Evolutionary conservation across 2,888 invertebrate species (phyloP).

Genomic region (Neelides folsomi): DNA sequence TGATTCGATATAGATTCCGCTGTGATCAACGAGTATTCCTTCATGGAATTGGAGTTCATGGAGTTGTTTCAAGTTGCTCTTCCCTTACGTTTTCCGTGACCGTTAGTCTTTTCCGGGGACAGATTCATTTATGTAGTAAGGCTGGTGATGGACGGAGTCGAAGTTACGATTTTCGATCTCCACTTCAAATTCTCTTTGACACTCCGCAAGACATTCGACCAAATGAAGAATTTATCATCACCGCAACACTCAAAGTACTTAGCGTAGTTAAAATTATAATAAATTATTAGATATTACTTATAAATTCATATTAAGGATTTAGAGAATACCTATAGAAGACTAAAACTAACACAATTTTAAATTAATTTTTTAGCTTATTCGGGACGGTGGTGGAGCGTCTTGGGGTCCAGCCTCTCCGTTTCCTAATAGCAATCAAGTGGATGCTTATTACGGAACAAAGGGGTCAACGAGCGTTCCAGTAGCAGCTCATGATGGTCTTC

Average conservation of each 20-base stretch:
- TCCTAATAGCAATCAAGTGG: conserved; percentile 18
- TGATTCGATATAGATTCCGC: conserved; percentile 48
- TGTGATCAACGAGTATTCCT: conserved; percentile 68
- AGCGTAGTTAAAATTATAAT: no score
- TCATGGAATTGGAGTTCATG: conserved; percentile 71
- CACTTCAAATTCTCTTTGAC: conserved; percentile 50
- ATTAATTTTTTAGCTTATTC: conserved; percentile 17
- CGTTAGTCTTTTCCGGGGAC: conserved; percentile 19
- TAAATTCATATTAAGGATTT: no score
- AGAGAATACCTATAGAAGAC: no score
- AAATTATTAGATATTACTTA: no score
- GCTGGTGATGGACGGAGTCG: conserved; percentile 24
- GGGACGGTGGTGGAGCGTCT: conserved; percentile 11
- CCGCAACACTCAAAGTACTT: conserved; percentile 56
- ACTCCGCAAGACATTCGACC: conserved; percentile 68
- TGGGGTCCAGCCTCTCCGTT: conserved; percentile 7
- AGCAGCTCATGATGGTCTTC: conserved; percentile 59
- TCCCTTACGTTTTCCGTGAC: conserved; percentile 41
- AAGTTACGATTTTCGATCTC: conserved; percentile 30
- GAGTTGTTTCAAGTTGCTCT: conserved; percentile 50
- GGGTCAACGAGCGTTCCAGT: conserved; percentile 61
- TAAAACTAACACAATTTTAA: no score
- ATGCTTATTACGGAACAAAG: conserved; percentile 61
- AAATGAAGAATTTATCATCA: conserved; percentile 65
- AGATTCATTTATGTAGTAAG: conserved; percentile 12